A percentile compares a stretch with the other conserved stretches of the same genome.
phyloP scores from a whole-genome alignment of 2,888 invertebrate genomes.

The Ligdia adustata region DNA sequence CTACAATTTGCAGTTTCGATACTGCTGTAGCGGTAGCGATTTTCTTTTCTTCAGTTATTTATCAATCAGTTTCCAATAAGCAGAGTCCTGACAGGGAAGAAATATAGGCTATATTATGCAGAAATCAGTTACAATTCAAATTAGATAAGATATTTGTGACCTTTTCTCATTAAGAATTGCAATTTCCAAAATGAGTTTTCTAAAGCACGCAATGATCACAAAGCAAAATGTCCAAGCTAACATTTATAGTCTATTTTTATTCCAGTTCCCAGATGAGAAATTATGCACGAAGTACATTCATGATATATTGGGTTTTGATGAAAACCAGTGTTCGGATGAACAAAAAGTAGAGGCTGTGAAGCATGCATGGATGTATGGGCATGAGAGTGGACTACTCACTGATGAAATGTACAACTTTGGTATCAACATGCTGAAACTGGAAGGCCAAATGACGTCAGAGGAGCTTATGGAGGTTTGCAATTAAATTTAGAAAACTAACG shows the following conservation, averaged over 20 bases:
- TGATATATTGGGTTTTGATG: constrained; percentile 55
- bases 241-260: not conserved
- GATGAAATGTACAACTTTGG: constrained; percentile 75
- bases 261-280: constrained; percentile 68
- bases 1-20: no score
- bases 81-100: no score
- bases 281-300: constrained; percentile 73
- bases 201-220: not conserved
- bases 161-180: no score
- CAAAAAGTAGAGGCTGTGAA: constrained; percentile 67
- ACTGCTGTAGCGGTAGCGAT: no score
- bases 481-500: no score
- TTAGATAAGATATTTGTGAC: no score
- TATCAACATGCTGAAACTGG: constrained; percentile 62
- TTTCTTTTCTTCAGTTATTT: no score
- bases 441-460: constrained; percentile 54
- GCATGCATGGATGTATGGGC: constrained; percentile 69
- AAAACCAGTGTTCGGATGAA: constrained; percentile 53
- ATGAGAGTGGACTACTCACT: constrained; percentile 62
- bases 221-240: not conserved
- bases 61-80: no score
- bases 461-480: constrained; percentile 64
- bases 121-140: no score
- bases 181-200: not conserved
- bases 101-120: no score